Evolutionary conservation across 2,797 vertebrate genomes (phyloP).

Genomic region (Pelodytes ibericus): DNA sequence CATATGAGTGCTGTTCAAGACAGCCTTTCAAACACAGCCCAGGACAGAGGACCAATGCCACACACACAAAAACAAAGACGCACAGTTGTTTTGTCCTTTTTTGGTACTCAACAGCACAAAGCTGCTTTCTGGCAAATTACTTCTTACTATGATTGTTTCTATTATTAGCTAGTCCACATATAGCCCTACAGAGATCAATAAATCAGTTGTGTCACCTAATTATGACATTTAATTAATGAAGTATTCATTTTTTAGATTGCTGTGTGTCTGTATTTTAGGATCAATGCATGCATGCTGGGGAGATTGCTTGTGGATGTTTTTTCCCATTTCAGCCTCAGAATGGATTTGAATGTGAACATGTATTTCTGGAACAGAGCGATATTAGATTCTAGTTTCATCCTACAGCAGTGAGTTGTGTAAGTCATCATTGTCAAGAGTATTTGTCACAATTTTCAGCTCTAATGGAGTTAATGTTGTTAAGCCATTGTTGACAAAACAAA

Average conservation of each 20-base stretch:
- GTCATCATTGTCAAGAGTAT: background rate
- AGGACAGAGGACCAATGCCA: too few species aligned
- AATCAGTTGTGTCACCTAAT: background rate
- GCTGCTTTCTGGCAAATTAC: too few species aligned
- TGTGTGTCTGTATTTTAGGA: background rate
- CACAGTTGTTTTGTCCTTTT: too few species aligned
- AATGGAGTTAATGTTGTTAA: too few species aligned
- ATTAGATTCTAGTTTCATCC: background rate
- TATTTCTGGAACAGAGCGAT: background rate
- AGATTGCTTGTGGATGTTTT: background rate
- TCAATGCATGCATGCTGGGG: background rate
- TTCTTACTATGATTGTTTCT: background rate
- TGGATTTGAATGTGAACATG: background rate
- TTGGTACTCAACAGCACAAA: too few species aligned
- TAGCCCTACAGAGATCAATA: background rate
- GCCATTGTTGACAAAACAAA: slow-evolving; percentile 1
- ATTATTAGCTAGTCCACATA: background rate
- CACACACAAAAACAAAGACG: too few species aligned
- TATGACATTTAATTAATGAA: background rate
- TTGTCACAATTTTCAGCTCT: too few species aligned
- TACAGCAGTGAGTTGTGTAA: background rate
- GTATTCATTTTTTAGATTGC: background rate
- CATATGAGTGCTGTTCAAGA: too few species aligned
- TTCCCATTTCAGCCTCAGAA: background rate
- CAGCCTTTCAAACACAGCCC: too few species aligned